Evolutionary conservation across 2,797 vertebrate genomes (phyloP).

Genomic region (Macrochelys suwanniensis): DNA sequence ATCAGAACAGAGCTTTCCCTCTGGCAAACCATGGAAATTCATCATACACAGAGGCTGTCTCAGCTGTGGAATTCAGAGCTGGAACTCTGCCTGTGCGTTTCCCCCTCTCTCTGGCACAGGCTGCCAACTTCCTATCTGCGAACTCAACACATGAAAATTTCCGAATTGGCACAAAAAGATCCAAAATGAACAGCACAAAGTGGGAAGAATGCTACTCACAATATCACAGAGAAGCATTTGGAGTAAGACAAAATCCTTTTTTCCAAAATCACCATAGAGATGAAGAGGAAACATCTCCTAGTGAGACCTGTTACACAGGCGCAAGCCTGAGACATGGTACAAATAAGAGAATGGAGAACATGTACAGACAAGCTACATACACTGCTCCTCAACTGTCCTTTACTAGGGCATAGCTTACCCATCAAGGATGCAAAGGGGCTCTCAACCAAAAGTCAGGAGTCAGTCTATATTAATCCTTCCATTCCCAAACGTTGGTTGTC

Average conservation of each 20-base stretch:
- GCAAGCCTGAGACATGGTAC: too few species aligned
- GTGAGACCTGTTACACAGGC: neutral
- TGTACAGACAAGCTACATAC: neutral
- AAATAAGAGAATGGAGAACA: neutral
- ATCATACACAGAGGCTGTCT: neutral
- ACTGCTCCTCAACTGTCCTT: neutral
- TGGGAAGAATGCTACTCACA: neutral
- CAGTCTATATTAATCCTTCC: neutral
- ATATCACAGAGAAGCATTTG: neutral
- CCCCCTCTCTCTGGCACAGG: neutral
- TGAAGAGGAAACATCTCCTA: neutral
- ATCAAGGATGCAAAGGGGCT: neutral
- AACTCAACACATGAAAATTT: neutral
- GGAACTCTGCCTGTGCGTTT: neutral
- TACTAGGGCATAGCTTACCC: neutral
- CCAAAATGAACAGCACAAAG: neutral
- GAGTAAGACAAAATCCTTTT: neutral
- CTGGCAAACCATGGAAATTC: neutral
- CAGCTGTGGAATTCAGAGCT: neutral
- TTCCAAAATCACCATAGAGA: neutral
- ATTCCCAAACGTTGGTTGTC: neutral
- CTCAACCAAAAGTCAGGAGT: neutral
- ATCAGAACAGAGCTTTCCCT: neutral
- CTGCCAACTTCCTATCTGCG: neutral
- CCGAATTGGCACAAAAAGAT: neutral